Evolutionary conservation across 2,797 vertebrate species (phyloP).

Genomic region (Paedocypris micromegethes): DNA sequence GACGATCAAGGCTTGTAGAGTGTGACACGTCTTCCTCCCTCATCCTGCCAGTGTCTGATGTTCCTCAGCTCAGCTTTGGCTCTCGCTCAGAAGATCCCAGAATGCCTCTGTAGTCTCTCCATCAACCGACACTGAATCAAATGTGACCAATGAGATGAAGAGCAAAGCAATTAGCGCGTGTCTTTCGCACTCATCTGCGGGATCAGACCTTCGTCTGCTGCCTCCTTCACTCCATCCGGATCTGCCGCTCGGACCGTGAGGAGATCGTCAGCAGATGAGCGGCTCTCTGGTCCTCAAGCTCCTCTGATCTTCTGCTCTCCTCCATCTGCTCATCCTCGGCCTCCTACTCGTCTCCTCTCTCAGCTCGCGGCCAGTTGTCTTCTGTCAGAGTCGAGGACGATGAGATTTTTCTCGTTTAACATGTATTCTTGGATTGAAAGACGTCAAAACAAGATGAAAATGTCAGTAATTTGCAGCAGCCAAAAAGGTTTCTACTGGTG

Average conservation of each 20-base stretch:
- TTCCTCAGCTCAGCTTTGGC: neutral
- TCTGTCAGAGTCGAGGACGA: too few relatives aligned
- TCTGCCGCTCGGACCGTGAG: neutral
- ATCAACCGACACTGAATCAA: conserved; percentile 8
- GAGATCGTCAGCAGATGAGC: conserved; percentile 17
- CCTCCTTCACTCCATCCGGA: conserved; percentile 22
- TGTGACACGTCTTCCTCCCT: too few relatives aligned
- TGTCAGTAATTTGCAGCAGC: conserved; percentile 72
- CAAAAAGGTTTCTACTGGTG: conserved; percentile 68
- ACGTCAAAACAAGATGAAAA: neutral
- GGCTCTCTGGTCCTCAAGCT: neutral
- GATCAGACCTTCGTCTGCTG: conserved; percentile 7
- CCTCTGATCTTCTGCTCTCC: too few relatives aligned
- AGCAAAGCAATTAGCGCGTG: conserved; percentile 27
- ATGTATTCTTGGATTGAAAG: too few relatives aligned
- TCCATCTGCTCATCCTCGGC: too few relatives aligned
- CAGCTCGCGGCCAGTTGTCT: too few relatives aligned
- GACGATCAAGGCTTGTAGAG: too few relatives aligned
- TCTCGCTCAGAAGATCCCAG: conserved; percentile 6
- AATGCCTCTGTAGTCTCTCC: conserved; percentile 11
- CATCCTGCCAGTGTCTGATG: too few relatives aligned
- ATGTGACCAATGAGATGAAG: conserved; percentile 26
- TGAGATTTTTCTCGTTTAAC: too few relatives aligned
- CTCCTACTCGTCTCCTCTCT: too few relatives aligned
- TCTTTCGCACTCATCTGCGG: conserved; percentile 5